Evolutionary conservation across 2,888 invertebrate species (phyloP).

Genomic region (Meiosimyza decipiens): DNA sequence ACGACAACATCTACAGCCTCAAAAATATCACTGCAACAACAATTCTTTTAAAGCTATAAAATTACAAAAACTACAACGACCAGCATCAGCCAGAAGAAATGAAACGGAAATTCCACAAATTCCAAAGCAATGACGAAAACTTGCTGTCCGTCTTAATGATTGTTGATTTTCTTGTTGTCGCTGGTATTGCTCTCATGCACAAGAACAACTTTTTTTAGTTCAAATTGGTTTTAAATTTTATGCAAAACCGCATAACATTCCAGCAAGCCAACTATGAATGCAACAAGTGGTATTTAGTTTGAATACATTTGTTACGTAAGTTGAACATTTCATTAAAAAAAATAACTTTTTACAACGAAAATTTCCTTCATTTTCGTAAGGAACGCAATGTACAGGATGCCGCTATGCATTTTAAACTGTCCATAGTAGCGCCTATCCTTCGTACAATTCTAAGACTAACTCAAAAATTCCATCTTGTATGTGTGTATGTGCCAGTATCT

Average conservation of each 20-base stretch:
- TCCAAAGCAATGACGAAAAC: conserved; percentile 29
- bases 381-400: too few species aligned
- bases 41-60: too few species aligned
- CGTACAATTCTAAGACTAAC: too few species aligned
- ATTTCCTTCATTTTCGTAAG: too few species aligned
- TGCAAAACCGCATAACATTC: neutral
- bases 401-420: too few species aligned
- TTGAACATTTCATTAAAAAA: neutral
- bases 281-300: neutral
- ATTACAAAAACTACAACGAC: neutral
- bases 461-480: too few species aligned
- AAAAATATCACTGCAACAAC: neutral
- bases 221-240: neutral
- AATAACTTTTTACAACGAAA: too few species aligned
- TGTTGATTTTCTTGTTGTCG: too few species aligned
- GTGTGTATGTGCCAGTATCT: too few species aligned
- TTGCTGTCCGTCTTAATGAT: too few species aligned
- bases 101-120: conserved; percentile 34
- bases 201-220: neutral
- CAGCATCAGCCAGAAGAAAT: neutral
- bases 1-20: neutral
- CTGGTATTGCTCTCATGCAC: neutral
- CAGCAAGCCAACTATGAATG: neutral
- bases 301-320: neutral
- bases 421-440: too few species aligned